These are phyloP conservation scores for Orchesella cincta DNA, from an alignment of 1,140 invertebrate genomes.

Conservation along the genomic window DNA sequence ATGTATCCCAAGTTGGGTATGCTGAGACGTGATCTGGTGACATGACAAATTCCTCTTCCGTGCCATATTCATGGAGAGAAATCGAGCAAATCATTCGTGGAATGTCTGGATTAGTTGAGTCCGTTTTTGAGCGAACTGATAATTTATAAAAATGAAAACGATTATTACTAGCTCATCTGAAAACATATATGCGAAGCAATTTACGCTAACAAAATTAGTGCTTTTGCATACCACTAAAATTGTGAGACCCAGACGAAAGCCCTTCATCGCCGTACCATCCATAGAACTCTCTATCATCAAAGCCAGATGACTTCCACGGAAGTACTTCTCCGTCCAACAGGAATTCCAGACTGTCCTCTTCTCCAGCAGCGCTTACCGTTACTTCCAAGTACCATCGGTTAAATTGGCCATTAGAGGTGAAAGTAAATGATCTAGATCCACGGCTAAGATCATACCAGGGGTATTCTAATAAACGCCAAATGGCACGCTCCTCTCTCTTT, in stretches of 20 bases:
- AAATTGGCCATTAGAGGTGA: constrained; percentile 28
- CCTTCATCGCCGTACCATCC: constrained; percentile 35
- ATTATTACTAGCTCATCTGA: neutral
- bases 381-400: constrained; percentile 34
- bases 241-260: constrained; percentile 35
- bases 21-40: constrained; percentile 38
- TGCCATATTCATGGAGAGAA: constrained; percentile 43
- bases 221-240: constrained; percentile 14
- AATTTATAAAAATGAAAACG: neutral
- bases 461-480: constrained; percentile 34
- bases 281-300: constrained; percentile 44
- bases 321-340: constrained; percentile 36
- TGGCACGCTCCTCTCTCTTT: constrained; percentile 31
- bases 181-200: neutral
- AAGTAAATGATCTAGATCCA: constrained; percentile 14
- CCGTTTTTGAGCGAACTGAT: constrained; percentile 34
- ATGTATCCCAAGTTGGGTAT: constrained; percentile 43
- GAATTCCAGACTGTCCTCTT: constrained; percentile 41
- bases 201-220: too few species aligned
- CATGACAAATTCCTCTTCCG: constrained; percentile 37
- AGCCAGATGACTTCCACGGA: constrained; percentile 38
- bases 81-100: constrained; percentile 45
- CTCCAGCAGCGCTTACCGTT: constrained; percentile 38
- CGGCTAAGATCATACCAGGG: constrained; percentile 37
- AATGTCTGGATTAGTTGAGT: constrained; percentile 38